A percentile compares a stretch with the other conserved stretches of the same genome.
These are phyloP conservation scores for Calliopum simillimum DNA, from an alignment of 2,888 invertebrate genomes.

Conservation along the genomic window DNA sequence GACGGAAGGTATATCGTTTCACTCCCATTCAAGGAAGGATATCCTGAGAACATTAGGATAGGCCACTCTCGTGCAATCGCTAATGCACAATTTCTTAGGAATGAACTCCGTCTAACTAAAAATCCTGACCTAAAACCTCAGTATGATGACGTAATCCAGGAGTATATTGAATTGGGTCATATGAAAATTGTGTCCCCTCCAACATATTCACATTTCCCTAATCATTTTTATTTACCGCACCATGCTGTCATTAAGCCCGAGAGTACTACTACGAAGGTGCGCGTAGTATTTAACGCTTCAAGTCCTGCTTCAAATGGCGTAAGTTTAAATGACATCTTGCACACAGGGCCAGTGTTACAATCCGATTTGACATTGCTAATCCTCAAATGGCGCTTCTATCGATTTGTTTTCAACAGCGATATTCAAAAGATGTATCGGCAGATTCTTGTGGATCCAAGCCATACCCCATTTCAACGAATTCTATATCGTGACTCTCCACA, in stretches of 20 bases:
- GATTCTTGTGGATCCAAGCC: conserved; percentile 20
- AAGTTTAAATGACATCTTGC: conserved; percentile 26
- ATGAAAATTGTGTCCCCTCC: not conserved
- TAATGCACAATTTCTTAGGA: conserved; percentile 7
- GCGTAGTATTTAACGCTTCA: conserved; percentile 26
- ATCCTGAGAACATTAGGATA: not conserved
- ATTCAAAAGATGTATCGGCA: conserved; percentile 27
- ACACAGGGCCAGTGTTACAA: conserved; percentile 25
- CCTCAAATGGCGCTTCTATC: conserved; percentile 20
- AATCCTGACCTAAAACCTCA: conserved; percentile 16
- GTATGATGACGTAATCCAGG: conserved; percentile 21
- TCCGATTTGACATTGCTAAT: conserved; percentile 16
- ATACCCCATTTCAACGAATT: conserved; percentile 27
- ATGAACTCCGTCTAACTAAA: conserved; percentile 16
- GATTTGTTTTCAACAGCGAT: conserved; percentile 22
- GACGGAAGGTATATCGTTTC: conserved; percentile 4
- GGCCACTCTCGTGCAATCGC: conserved; percentile 13
- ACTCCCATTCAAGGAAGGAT: too few species aligned
- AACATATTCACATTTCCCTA: not conserved
- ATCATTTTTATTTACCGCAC: conserved; percentile 29
- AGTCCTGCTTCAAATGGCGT: conserved; percentile 16
- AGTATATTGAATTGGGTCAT: conserved; percentile 22
- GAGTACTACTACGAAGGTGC: not conserved
- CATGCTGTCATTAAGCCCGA: conserved; percentile 4
- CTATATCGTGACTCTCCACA: not conserved